These are phyloP conservation scores for Cochlearius cochlearius DNA, from an alignment of 2,113 vertebrate species.

Conservation along the genomic window DNA sequence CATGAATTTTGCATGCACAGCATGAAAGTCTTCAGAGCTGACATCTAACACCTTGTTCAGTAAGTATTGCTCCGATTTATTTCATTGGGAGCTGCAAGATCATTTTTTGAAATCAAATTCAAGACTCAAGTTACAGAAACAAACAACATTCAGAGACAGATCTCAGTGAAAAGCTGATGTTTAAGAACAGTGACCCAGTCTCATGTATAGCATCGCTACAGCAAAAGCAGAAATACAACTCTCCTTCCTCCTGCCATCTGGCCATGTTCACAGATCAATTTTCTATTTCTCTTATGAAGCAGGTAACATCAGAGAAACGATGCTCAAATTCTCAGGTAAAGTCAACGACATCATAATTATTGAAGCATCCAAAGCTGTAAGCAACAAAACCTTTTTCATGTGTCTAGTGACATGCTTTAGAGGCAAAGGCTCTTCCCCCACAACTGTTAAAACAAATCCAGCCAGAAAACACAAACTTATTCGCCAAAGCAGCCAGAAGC, in stretches of 20 bases:
- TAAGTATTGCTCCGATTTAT: not conserved
- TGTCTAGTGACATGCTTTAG: accelerated
- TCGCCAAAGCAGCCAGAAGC: not conserved
- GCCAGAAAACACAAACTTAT: not conserved
- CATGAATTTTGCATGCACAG: not conserved
- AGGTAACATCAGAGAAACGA: not conserved
- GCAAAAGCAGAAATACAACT: not conserved
- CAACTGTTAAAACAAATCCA: not conserved
- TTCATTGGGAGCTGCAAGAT: not conserved
- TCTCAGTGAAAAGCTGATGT: not conserved
- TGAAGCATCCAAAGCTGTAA: not conserved
- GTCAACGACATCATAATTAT: not conserved
- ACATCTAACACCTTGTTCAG: not conserved
- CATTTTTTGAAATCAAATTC: not conserved
- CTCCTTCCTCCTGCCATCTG: not conserved
- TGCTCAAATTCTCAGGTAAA: not conserved
- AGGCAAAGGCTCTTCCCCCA: not conserved
- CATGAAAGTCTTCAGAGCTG: not conserved
- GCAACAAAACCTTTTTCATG: not conserved
- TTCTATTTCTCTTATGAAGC: not conserved
- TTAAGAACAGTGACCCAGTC: not conserved
- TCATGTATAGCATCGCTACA: accelerated
- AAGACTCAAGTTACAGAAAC: not conserved
- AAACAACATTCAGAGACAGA: not conserved
- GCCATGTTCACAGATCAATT: not conserved